phyloP scores from a whole-genome alignment of 2,113 vertebrate species.

The Ochotona curzoniae region DNA sequence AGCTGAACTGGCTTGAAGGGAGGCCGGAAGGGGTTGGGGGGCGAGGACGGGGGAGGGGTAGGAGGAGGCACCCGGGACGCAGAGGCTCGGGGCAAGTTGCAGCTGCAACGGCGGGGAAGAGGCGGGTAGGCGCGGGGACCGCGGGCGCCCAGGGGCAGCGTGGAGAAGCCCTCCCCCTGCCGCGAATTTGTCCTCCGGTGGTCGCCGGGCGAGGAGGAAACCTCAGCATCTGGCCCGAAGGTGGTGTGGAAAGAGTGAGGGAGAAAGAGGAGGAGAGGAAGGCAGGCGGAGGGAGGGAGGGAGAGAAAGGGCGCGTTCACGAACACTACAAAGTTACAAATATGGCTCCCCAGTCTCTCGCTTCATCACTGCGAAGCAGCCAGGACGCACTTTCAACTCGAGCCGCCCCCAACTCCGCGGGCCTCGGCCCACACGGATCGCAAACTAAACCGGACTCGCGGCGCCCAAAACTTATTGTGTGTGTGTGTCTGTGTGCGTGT shows the following conservation, averaged over 20 bases:
- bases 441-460: constrained; percentile 80
- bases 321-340: constrained; percentile 96
- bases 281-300: constrained; percentile 75
- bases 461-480: constrained; percentile 81
- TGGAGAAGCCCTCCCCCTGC: constrained; percentile 67
- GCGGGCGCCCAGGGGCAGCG: constrained; percentile 61
- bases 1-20: neutral
- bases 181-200: constrained; percentile 42
- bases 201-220: constrained; percentile 62
- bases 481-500: constrained; percentile 31
- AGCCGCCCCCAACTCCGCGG: constrained; percentile 80
- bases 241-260: constrained; percentile 81
- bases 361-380: constrained; percentile 90
- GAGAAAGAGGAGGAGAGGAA: constrained; percentile 73
- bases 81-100: constrained; percentile 73
- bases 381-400: constrained; percentile 87
- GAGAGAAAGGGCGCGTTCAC: constrained; percentile 91
- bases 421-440: constrained; percentile 75
- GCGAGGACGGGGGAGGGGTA: too few species aligned
- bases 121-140: constrained; percentile 66
- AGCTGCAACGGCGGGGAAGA: constrained; percentile 14
- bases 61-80: neutral
- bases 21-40: constrained; percentile 54
- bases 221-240: constrained; percentile 83
- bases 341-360: constrained; percentile 92